Evolutionary conservation across 2,797 vertebrate species (phyloP).

Genomic region (Masticophis lateralis): DNA sequence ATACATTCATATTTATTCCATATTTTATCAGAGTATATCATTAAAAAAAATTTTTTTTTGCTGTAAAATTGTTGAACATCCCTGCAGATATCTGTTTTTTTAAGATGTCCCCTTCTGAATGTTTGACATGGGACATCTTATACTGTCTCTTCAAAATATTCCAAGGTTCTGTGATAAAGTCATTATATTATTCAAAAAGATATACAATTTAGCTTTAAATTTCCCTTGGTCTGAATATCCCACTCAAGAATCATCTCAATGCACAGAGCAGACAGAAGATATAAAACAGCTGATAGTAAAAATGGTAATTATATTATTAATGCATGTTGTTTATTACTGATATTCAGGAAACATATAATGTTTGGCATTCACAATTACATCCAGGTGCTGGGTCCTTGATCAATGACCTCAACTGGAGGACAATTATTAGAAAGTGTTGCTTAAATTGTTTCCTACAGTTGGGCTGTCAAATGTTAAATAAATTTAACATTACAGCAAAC

Average conservation of each 20-base stretch:
- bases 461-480: background rate
- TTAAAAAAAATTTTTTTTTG: background rate
- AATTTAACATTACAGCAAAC: background rate
- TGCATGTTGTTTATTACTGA: background rate
- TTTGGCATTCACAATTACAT: background rate
- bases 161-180: background rate
- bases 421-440: background rate
- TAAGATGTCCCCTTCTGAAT: background rate
- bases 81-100: background rate
- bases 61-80: background rate
- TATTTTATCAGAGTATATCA: background rate
- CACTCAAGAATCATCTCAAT: background rate
- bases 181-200: background rate
- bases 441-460: background rate
- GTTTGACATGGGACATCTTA: background rate
- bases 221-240: background rate
- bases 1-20: background rate
- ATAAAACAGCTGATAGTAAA: background rate
- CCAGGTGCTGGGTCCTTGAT: background rate
- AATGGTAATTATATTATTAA: background rate
- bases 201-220: background rate
- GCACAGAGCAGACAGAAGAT: background rate
- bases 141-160: background rate
- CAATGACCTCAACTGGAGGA: background rate
- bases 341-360: background rate